Percentiles rank a stretch among this genome's conserved stretches.
Evolutionary conservation across 64 coral and sea anemone genomes (phyloP).

Genomic region (Catalaphyllia jardinei): DNA sequence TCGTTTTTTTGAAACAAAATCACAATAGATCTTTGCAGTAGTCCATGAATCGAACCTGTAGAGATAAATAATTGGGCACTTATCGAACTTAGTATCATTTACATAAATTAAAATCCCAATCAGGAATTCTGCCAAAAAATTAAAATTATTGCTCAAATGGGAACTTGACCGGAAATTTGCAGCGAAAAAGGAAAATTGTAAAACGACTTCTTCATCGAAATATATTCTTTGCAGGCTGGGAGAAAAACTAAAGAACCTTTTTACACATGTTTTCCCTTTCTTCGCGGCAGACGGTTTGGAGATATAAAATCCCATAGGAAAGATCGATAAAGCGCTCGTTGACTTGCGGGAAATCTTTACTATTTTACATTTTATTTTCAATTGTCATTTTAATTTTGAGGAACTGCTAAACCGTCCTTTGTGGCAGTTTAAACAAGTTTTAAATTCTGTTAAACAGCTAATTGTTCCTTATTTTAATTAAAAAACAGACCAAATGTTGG

Average conservation of each 20-base stretch:
- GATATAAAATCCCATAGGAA: constrained; percentile 6
- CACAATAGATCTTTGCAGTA: no score
- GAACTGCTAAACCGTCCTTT: neutral
- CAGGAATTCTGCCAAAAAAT: no score
- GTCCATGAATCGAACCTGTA: no score
- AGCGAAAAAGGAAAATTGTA: neutral
- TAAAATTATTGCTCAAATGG: no score
- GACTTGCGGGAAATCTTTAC: neutral
- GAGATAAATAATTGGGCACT: no score
- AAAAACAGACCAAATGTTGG: no score
- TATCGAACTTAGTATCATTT: no score
- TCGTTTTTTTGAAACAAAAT: no score
- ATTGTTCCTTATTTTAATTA: no score
- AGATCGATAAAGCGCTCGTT: neutral
- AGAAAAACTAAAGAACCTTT: neutral
- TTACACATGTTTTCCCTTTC: neutral
- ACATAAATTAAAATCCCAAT: no score
- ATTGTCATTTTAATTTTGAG: neutral
- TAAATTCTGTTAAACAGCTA: neutral
- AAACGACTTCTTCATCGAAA: neutral
- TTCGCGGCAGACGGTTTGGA: neutral
- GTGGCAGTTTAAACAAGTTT: neutral
- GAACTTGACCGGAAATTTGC: no score
- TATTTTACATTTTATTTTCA: neutral
- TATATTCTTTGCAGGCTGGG: neutral